Evolutionary conservation across 1,140 invertebrate genomes (phyloP), one percentile per base, ranked within the genome.

Genomic region (Zaprionus taronus): DNA sequence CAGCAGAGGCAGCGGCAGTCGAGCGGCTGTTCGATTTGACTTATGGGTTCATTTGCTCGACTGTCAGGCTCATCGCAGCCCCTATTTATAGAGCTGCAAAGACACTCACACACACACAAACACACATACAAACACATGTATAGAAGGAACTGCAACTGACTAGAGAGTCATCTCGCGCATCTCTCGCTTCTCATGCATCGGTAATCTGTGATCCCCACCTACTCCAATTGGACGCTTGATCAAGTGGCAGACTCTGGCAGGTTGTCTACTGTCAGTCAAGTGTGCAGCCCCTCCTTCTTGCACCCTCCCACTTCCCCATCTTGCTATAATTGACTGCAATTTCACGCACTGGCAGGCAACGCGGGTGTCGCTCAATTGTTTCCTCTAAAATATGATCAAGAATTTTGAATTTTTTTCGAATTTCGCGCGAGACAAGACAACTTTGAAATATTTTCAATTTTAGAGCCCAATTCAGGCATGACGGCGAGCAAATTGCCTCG

Each of bases 31-130:
- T 85, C 86, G 58, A 89, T 91, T 91, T 91, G 89, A 91, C 89
- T 91, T 91, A 91, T 91, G 89, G 89, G 89, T 91, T 91, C 89
- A 83, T 91, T 91, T 83, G 89, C 89, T 91, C 56, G 62, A 74
- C 71, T 89, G 84, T 84, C 84, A 87, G 85, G 55, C 26, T 24
- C 41, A 63, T 58, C 26, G 53, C 61, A 67, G 61, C 56, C 26
- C 36, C 80, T 87, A 87, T 89, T 83, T 83, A 81, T 87, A 84
- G 84, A 47, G 41, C 41, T 47, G 41, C 41, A 44, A n/a, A 41
- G 36, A 38, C 36, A 38, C 36, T 9, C 14, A 15, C 36, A 38
- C 36, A 38, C 14, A 38, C n/a, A n/a, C 4, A 20, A 20, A 36
- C 34, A 5, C 36, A 5, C 36, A 38, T 7, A 38, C 36, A 41